A percentile compares a stretch with the other conserved stretches of the same genome.
Evolutionary conservation across 2,888 invertebrate genomes (phyloP).

Genomic region (Syrista parreyssii): DNA sequence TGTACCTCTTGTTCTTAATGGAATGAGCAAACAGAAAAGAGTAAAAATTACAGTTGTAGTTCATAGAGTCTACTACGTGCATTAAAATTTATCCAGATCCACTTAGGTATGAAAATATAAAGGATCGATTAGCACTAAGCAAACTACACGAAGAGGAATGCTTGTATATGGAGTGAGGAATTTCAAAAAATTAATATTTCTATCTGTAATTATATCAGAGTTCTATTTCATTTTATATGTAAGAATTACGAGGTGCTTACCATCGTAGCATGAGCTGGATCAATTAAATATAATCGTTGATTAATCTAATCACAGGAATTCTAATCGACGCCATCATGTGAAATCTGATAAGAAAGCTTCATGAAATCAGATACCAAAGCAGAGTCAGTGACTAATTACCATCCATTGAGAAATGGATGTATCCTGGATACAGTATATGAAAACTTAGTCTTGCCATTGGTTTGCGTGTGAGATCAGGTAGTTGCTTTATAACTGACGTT

Average conservation of each 20-base stretch:
- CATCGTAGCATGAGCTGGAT: background rate
- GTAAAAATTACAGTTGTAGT: background rate
- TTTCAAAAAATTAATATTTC: background rate
- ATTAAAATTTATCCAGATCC: background rate
- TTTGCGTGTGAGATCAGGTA: background rate
- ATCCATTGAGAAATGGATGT: background rate
- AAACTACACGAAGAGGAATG: background rate
- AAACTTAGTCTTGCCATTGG: background rate
- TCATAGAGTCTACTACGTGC: background rate
- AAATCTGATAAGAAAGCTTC: background rate
- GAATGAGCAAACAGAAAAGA: background rate
- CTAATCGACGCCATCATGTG: background rate
- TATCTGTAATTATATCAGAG: background rate
- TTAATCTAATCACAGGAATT: background rate
- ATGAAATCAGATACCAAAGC: background rate
- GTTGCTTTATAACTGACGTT: background rate
- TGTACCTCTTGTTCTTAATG: background rate
- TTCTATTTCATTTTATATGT: background rate
- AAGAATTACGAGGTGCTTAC: background rate
- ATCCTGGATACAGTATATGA: background rate
- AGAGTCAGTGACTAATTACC: background rate
- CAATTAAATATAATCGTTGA: background rate
- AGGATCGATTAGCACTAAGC: background rate
- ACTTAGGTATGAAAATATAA: background rate
- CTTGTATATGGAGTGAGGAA: background rate